phyloP scores from a whole-genome alignment of 2,888 invertebrate species.

The Watsonalla binaria region DNA sequence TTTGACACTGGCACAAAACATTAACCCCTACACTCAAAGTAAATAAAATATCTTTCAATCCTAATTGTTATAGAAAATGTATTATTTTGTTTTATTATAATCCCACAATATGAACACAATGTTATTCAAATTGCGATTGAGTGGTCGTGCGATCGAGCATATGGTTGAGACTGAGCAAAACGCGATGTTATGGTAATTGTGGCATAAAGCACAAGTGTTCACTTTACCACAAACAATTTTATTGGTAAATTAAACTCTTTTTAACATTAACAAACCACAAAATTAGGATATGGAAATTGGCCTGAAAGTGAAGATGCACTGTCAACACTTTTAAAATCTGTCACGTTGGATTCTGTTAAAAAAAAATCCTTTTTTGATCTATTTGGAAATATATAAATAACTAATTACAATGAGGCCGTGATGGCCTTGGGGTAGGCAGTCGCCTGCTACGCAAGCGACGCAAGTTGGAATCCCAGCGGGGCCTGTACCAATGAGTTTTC shows the following conservation, averaged over 20 bases:
- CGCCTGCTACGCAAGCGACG: too few relatives aligned
- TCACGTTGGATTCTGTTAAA: neutral
- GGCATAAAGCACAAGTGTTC: slow-evolving; percentile 40
- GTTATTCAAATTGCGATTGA: slow-evolving; percentile 27
- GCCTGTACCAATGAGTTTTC: too few relatives aligned
- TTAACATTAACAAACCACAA: neutral
- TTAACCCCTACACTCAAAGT: too few relatives aligned
- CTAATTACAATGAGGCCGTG: neutral
- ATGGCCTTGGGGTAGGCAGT: too few relatives aligned
- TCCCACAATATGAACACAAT: slow-evolving; percentile 15
- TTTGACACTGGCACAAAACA: too few relatives aligned
- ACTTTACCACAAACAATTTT: slow-evolving; percentile 21
- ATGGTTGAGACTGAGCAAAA: slow-evolving; percentile 40
- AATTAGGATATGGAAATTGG: neutral
- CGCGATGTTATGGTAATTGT: slow-evolving; percentile 45
- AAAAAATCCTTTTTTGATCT: too few relatives aligned
- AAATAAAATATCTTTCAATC: too few relatives aligned
- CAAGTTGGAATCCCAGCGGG: too few relatives aligned
- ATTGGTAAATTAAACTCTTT: neutral
- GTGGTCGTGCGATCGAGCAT: slow-evolving; percentile 48
- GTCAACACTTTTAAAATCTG: neutral
- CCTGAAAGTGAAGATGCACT: neutral
- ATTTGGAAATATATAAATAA: too few relatives aligned
- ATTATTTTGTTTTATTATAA: neutral
- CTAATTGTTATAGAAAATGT: too few relatives aligned